Conservation (phyloP, 2,113 vertebrate species). For the Dryoscopus gambensis region DNA sequence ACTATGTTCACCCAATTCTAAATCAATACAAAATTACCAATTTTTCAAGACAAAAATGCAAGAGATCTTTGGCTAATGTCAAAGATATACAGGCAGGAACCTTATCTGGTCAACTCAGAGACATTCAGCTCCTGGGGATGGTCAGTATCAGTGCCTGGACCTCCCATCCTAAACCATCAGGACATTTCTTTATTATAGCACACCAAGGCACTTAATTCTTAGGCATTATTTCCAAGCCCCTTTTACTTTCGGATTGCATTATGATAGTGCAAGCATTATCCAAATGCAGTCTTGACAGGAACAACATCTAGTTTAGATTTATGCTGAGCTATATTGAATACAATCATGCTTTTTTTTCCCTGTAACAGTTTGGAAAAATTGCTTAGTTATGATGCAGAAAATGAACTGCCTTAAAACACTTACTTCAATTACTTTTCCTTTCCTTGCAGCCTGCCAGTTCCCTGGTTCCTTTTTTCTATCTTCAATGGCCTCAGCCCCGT, state of each 20-base stretch:
- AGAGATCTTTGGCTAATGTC: background rate
- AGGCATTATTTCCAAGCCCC: background rate
- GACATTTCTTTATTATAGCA: background rate
- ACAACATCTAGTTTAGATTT: background rate
- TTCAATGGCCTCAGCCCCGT: conserved; percentile 80
- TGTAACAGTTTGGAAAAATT: background rate
- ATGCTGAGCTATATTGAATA: background rate
- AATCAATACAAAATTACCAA: background rate
- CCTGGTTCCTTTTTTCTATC: conserved; percentile 87
- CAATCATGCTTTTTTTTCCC: background rate
- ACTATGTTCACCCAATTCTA: background rate
- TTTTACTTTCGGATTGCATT: background rate
- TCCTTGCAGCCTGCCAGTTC: conserved; percentile 84
- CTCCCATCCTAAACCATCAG: background rate
- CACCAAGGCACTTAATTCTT: background rate
- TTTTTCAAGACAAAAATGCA: background rate
- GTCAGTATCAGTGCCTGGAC: background rate
- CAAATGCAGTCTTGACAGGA: background rate
- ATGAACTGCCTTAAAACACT: background rate
- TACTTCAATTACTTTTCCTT: background rate
- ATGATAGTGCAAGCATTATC: background rate
- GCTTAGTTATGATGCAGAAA: background rate
- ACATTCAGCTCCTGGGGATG: background rate
- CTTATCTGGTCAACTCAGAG: background rate
- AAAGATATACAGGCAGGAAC: background rate